Base-by-base conservation (phyloP, 2,888 invertebrate genomes). In the Ethmia dodecea region DNA sequence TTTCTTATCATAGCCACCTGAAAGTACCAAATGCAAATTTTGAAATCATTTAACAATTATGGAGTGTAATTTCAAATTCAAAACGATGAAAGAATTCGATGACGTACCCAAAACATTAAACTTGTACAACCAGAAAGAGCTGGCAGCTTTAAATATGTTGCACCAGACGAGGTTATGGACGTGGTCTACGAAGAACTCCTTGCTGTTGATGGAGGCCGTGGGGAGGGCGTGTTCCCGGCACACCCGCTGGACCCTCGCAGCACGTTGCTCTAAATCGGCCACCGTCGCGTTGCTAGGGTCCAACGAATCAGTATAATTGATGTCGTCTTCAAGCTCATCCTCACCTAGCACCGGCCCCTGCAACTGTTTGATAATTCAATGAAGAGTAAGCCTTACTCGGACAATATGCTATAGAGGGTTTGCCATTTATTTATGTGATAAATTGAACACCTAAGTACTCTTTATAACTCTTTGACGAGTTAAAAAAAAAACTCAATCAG, bases 101-200 rank as follows among this genome's bases (percentile, higher is more conserved):
- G n/a, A 28, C 49, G 49, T 62, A 78, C 92, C 92, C 40, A 93
- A 84, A 55, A 92, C 87, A 71, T 93, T 92, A 60, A 93, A 92
- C 71, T 92, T 92, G 68, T 93, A 92, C 78, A 93, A 88, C 93
- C 93, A 93, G 5, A 91, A 92, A n/a, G 93, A 92, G 52, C 93
- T 93, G 13, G 92, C 92, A 20, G 92, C 92, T 79, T 92, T 92
- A 60, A 92, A 92, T 46, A 92, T 89, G 61, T 92, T 92, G 60
- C 92, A 92, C 92, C 92, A 92, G 28, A 92, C 90, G 28, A 93
- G 74, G 54, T 89, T 90, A 51, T 92, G 90, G 35, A 55, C 61
- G 81, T 90, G 60, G 79, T 90, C 92, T 40, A 92, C 89, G 60
- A 93, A 92, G 67, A 92, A 93, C 66, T 93, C 93, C 87, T 91